Evolutionary conservation across 2,888 invertebrate genomes (phyloP).

Genomic region (Sturmia bella): DNA sequence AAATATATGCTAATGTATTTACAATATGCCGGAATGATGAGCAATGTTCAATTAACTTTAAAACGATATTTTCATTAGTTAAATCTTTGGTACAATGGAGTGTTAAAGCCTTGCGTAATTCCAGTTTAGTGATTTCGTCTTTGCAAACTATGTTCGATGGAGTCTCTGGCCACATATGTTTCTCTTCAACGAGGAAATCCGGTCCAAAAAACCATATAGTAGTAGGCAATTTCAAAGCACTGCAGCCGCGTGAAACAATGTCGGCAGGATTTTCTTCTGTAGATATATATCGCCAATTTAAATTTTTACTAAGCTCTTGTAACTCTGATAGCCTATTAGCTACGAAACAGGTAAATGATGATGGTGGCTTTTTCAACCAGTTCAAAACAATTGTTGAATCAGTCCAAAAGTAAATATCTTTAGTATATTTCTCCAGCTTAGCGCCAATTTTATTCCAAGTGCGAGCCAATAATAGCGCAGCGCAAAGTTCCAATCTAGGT

Average conservation of each 20-base stretch:
- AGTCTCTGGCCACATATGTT: background rate
- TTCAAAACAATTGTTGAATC: too few species aligned
- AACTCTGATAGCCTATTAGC: background rate
- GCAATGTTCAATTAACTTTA: too few species aligned
- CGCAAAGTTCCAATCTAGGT: too few species aligned
- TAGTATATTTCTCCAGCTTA: too few species aligned
- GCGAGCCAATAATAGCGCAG: background rate
- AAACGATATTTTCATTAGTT: background rate
- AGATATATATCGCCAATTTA: background rate
- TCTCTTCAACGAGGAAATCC: slow-evolving; percentile 1
- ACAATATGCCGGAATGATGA: background rate
- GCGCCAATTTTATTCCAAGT: background rate
- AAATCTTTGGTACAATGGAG: background rate
- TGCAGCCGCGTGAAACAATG: background rate
- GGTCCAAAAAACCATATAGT: slow-evolving; percentile 6
- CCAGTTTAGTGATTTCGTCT: background rate
- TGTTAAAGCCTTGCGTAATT: background rate
- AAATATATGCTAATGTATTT: background rate
- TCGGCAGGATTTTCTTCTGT: background rate
- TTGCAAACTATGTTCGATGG: background rate
- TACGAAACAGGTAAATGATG: too few species aligned
- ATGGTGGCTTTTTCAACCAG: too few species aligned
- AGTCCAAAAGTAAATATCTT: too few species aligned
- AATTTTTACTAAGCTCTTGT: background rate
- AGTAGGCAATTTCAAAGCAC: background rate